Base-by-base conservation (phyloP, 2,888 invertebrate species). In the Megaustenia siamemsis region DNA sequence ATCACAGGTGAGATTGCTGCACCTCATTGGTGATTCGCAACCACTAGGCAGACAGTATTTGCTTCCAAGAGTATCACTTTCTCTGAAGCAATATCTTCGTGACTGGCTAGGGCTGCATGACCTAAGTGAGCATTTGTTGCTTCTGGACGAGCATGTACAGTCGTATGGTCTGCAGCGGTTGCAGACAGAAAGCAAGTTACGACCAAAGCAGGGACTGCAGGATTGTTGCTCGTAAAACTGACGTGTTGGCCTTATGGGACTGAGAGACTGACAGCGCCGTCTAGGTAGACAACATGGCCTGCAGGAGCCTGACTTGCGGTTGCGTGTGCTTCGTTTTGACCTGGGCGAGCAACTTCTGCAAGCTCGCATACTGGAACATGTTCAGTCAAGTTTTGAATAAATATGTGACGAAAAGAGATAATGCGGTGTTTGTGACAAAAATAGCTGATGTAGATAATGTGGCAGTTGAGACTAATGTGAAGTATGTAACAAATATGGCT, bases 361-460 rank as follows among this genome's bases (percentile, higher is more conserved):
- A 28, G 15, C 21, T 81, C 80, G 80, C 80, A 81, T 81, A 2
- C 69, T 81, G 80, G 10, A 80, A 78, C 15, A 76, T 56, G n/a
- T 35, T 21, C 40, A 73, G 18, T n/a, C n/a, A n/a, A n/a, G n/a
- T n/a, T 45, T 45, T 45, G 45, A 45, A 45, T 12, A 12, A 45
- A 10, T 10, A 6, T 10, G 45, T 45, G 45, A 45, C 6, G 12
- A 45, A 10, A 45, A 12, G 8, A 12, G 45, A 45, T 12, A 10
- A 10, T 45, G 6, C 45, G 45, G 45, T 10, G 45, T 45, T 45
- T 45, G 12, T 12, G 45, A 45, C 45, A 45, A 6, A 12, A 45
- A 10, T 45, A 45, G 12, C 45, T 45, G 45, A 45, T 10, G 45
- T 45, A 45, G 12, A 45, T 45, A 45, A 45, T 45, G 12, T 45